A percentile compares a stretch with the other conserved stretches of the same genome.
Evolutionary conservation across 2,797 vertebrate species (phyloP).

Genomic region (Neoniphon sammara): DNA sequence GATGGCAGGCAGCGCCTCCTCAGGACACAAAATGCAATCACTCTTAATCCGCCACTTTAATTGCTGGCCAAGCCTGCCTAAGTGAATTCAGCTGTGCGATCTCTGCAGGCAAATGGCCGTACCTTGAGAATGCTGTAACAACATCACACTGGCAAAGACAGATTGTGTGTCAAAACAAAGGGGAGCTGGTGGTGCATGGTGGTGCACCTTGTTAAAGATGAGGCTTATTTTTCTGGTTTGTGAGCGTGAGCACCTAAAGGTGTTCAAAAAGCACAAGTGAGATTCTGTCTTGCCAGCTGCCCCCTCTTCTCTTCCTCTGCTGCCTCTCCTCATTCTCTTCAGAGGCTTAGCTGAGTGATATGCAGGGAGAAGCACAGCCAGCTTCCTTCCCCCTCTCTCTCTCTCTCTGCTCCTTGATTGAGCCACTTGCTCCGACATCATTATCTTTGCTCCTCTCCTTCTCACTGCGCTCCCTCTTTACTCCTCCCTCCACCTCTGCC

Average conservation of each 20-base stretch:
- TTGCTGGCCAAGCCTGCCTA: slow-evolving; percentile 79
- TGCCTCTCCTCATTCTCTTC: slow-evolving; percentile 32
- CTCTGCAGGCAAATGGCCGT: slow-evolving; percentile 70
- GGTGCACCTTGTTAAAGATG: slow-evolving; percentile 34
- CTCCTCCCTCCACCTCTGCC: slow-evolving; percentile 42
- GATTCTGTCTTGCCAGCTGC: too few relatives aligned
- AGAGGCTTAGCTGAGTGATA: slow-evolving; percentile 34
- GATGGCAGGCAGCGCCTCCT: slow-evolving; percentile 82
- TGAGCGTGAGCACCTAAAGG: not conserved
- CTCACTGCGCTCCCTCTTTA: slow-evolving; percentile 33
- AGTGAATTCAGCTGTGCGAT: slow-evolving; percentile 78
- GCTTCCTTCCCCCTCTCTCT: slow-evolving; percentile 20
- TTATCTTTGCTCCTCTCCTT: slow-evolving; percentile 51
- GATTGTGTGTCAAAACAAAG: slow-evolving; percentile 64
- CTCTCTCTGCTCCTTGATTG: slow-evolving; percentile 57
- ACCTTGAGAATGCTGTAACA: slow-evolving; percentile 44
- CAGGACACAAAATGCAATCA: slow-evolving; percentile 83
- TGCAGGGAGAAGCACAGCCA: slow-evolving; percentile 38
- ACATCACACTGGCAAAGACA: slow-evolving; percentile 56
- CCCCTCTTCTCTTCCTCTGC: slow-evolving; percentile 18
- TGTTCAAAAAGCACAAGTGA: slow-evolving; percentile 26
- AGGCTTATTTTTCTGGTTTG: slow-evolving; percentile 46
- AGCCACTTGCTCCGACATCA: slow-evolving; percentile 60
- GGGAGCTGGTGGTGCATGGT: slow-evolving; percentile 40
- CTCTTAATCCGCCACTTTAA: slow-evolving; percentile 83